Conservation (phyloP, 1,140 invertebrate genomes). For the Tribolium madens region DNA sequence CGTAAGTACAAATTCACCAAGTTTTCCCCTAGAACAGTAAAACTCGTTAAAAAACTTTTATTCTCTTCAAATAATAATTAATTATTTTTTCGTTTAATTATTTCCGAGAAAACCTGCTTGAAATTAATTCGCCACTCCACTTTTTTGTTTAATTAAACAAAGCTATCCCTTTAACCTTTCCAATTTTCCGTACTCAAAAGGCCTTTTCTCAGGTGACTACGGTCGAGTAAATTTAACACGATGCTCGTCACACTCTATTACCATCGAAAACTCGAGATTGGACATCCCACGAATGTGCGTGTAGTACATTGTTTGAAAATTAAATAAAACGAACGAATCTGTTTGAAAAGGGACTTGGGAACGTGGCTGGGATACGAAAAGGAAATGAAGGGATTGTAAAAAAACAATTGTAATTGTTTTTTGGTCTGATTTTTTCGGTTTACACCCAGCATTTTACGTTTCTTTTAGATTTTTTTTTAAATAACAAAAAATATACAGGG, state of each 20-base stretch:
- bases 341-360: not conserved
- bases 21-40: too few species aligned
- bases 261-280: not conserved
- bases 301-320: not conserved
- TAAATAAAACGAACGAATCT: slow-evolving; percentile 8
- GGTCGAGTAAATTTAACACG: slow-evolving; percentile 6
- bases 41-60: too few species aligned
- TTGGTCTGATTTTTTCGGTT: too few species aligned
- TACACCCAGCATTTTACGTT: too few species aligned
- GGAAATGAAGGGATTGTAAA: not conserved
- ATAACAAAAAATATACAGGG: too few species aligned
- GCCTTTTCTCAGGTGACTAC: not conserved
- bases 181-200: not conserved
- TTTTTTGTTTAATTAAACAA: slow-evolving; percentile 10
- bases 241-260: slow-evolving; percentile 14
- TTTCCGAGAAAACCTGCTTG: not conserved
- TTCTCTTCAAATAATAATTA: too few species aligned
- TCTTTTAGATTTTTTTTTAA: too few species aligned
- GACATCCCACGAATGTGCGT: slow-evolving; percentile 10
- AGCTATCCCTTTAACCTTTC: not conserved
- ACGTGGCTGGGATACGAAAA: not conserved
- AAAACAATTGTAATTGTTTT: too few species aligned
- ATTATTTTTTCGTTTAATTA: slow-evolving; percentile 18
- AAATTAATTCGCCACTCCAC: not conserved
- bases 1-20: slow-evolving; percentile 78